Conservation (phyloP, 2,797 vertebrate species). For the Coreius guichenoti region DNA sequence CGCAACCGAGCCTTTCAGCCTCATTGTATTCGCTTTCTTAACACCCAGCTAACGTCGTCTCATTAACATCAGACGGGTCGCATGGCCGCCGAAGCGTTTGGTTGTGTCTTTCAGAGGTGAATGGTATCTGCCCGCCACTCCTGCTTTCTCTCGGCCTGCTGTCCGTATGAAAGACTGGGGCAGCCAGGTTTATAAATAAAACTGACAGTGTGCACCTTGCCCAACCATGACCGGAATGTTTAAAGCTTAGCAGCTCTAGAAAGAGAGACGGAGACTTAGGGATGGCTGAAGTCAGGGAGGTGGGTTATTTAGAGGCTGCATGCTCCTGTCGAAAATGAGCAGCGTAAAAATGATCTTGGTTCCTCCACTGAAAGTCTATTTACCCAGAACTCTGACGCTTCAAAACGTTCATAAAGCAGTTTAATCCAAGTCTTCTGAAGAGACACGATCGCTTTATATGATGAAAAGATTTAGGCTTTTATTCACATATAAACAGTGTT, state of each 20-base stretch:
- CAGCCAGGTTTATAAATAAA: constrained; percentile 80
- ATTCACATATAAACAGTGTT: not conserved
- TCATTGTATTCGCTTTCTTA: constrained; percentile 57
- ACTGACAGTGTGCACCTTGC: constrained; percentile 78
- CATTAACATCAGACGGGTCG: constrained; percentile 73
- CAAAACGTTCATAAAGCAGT: not conserved
- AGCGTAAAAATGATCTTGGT: not conserved
- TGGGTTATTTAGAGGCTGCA: not conserved
- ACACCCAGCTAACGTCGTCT: constrained; percentile 59
- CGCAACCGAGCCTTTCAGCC: constrained; percentile 12
- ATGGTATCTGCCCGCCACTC: constrained; percentile 66
- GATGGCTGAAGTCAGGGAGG: constrained; percentile 3
- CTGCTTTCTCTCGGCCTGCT: constrained; percentile 63
- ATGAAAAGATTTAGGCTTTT: not conserved
- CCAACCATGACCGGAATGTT: constrained; percentile 80
- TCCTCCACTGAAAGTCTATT: not conserved
- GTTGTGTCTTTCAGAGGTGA: constrained; percentile 70
- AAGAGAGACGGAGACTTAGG: constrained; percentile 47
- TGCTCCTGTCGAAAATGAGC: not conserved
- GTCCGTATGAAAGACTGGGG: constrained; percentile 77
- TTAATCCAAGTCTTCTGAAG: not conserved
- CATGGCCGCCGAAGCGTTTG: constrained; percentile 66
- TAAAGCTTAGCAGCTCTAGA: constrained; percentile 71
- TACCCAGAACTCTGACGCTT: not conserved
- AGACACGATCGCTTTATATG: not conserved